A percentile compares a stretch with the other conserved stretches of the same genome.
phyloP scores from a whole-genome alignment of 2,797 vertebrate genomes.

The Hydrophis major region DNA sequence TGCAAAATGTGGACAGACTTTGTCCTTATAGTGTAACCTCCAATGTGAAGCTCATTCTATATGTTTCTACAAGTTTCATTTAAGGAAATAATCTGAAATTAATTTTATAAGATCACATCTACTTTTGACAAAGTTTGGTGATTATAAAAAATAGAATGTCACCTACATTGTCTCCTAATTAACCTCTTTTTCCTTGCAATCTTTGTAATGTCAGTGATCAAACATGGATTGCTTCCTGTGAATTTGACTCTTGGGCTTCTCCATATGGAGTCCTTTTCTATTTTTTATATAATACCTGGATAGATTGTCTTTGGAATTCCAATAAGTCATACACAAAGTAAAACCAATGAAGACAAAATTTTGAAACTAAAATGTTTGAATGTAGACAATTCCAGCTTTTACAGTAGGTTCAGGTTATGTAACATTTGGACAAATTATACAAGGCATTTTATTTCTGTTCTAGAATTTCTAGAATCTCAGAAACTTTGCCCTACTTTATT shows the following conservation, averaged over 20 bases:
- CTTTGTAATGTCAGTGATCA: neutral
- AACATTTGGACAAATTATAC: neutral
- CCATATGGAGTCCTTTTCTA: neutral
- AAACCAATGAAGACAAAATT: neutral
- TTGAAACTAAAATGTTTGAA: neutral
- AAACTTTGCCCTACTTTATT: neutral
- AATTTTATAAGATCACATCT: neutral
- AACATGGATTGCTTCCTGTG: neutral
- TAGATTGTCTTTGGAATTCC: neutral
- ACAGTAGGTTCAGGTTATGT: neutral
- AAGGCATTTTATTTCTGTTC: neutral
- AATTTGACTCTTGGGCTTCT: neutral
- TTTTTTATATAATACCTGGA: neutral
- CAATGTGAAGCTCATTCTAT: neutral
- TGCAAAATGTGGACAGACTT: neutral
- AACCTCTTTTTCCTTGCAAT: neutral
- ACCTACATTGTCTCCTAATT: neutral
- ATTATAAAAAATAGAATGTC: neutral
- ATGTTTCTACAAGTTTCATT: neutral
- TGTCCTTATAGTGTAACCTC: neutral
- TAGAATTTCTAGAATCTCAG: neutral
- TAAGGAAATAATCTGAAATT: neutral
- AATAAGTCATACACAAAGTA: neutral
- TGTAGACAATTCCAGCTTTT: neutral
- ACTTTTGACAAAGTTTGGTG: neutral